A percentile compares a stretch with the other conserved stretches of the same genome.
These are phyloP conservation scores for Ctenoplectra terminalis DNA, from an alignment of 1,140 invertebrate species.

Conservation along the genomic window DNA sequence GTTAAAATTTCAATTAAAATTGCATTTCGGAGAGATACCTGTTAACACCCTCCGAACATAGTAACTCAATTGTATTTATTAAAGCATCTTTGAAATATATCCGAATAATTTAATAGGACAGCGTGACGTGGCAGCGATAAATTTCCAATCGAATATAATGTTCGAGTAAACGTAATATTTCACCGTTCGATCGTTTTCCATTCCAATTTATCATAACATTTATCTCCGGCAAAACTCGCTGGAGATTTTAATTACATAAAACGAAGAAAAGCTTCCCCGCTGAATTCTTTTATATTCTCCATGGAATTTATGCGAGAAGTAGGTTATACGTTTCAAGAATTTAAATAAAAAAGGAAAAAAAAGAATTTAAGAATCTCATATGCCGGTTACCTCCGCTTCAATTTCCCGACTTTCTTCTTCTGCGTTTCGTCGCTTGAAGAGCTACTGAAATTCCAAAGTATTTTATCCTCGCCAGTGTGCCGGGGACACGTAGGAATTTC, in stretches of 20 bases:
- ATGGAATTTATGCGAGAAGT: not conserved
- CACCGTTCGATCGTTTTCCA: not conserved
- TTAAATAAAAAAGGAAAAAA: conserved; percentile 24
- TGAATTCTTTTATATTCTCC: no score
- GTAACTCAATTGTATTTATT: not conserved
- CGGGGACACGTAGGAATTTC: conserved; percentile 6
- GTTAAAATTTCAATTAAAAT: no score
- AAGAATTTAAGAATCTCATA: conserved; percentile 2
- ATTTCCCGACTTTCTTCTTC: conserved; percentile 7
- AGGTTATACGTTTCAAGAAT: conserved; percentile 14
- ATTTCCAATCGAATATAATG: not conserved
- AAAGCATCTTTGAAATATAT: not conserved
- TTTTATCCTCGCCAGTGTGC: not conserved
- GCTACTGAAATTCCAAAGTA: conserved; percentile 25
- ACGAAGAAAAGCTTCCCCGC: not conserved
- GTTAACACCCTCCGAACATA: no score
- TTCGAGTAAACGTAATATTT: not conserved
- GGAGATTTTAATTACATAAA: not conserved
- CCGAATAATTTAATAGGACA: not conserved
- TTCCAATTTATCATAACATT: not conserved
- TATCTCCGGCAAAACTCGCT: not conserved
- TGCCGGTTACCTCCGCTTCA: conserved; percentile 12
- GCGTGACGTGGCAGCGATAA: not conserved
- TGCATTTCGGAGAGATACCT: no score
- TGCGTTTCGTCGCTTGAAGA: not conserved